Conservation (phyloP, 2,797 vertebrate genomes). For the Notolepis coatsorum region DNA sequence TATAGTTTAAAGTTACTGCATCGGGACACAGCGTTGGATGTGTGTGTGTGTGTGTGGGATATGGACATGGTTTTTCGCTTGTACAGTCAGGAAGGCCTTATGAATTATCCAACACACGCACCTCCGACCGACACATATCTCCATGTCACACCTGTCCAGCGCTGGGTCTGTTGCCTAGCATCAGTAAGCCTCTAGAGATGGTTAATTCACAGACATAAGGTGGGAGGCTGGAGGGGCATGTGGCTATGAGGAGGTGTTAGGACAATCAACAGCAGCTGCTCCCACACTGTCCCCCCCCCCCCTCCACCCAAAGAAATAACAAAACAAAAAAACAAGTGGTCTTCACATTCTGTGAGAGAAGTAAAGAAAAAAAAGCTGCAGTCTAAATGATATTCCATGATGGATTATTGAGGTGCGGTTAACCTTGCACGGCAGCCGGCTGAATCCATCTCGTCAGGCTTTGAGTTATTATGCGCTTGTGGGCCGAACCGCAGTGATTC, state of each 20-base stretch:
- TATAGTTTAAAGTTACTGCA: background rate
- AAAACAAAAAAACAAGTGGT: too few species aligned
- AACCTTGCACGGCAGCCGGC: too few species aligned
- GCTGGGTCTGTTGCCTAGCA: constrained; percentile 33
- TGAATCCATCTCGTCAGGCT: too few species aligned
- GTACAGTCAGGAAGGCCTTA: constrained; percentile 11
- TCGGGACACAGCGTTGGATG: too few species aligned
- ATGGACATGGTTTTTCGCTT: background rate
- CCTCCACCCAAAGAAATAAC: too few species aligned
- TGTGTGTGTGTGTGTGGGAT: background rate
- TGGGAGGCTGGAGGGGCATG: background rate
- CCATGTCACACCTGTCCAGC: constrained; percentile 34
- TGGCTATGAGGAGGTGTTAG: background rate
- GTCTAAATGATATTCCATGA: too few species aligned
- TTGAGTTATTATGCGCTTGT: too few species aligned
- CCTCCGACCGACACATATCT: constrained; percentile 20
- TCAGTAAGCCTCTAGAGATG: background rate
- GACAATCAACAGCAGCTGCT: constrained; percentile 12
- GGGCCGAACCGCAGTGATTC: too few species aligned
- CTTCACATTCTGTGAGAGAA: background rate
- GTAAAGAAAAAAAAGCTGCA: constrained; percentile 8
- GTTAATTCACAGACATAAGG: constrained; percentile 1
- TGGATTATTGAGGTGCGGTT: too few species aligned
- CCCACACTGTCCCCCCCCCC: constrained; percentile 9
- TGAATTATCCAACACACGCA: constrained; percentile 58